Conservation (phyloP, 2,113 vertebrate species). For the Corythaixoides concolor region DNA sequence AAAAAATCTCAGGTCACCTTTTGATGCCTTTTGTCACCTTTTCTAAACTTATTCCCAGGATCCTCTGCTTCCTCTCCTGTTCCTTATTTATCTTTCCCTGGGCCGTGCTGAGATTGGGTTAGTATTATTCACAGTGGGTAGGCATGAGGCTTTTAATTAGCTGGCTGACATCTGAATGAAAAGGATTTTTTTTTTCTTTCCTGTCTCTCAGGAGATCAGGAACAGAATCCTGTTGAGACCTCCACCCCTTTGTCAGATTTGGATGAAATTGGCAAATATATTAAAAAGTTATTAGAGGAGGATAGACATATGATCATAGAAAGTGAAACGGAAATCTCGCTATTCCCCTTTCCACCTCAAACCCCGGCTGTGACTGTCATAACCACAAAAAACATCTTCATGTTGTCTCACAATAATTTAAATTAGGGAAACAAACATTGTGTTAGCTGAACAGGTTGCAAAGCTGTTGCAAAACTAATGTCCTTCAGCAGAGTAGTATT, state of each 20-base stretch:
- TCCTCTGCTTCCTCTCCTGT: not conserved
- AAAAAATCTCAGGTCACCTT: not conserved
- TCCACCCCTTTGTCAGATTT: not conserved
- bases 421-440: not conserved
- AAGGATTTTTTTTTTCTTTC: not conserved
- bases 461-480: not conserved
- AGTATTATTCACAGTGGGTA: not conserved
- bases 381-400: not conserved
- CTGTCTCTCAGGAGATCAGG: not conserved
- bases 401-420: not conserved
- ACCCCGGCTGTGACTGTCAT: not conserved
- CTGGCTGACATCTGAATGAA: not conserved
- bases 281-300: not conserved
- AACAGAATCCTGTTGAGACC: not conserved
- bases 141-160: not conserved
- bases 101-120: not conserved
- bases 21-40: not conserved
- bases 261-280: not conserved
- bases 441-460: not conserved
- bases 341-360: not conserved
- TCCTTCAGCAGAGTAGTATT: not conserved
- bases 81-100: not conserved
- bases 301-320: rapidly evolving
- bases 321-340: not conserved
- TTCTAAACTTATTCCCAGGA: not conserved